Conservation (phyloP, 2,113 vertebrate genomes). For the Thalassarche chlororhynchos region DNA sequence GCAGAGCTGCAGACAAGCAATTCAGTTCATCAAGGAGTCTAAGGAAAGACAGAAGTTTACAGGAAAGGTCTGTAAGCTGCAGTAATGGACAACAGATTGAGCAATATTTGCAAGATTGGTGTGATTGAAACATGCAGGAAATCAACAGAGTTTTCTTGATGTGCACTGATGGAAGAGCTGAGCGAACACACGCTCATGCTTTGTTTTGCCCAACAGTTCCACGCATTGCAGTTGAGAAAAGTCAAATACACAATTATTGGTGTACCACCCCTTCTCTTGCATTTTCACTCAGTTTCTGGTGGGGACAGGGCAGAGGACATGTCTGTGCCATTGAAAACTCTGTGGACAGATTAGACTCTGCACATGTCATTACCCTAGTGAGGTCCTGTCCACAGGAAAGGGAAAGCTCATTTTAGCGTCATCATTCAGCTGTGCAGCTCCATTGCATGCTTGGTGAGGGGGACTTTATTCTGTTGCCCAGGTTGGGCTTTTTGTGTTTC, state of each 20-base stretch:
- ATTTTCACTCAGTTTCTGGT: background rate
- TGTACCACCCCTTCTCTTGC: background rate
- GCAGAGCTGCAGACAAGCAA: background rate
- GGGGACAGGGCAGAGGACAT: background rate
- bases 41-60: background rate
- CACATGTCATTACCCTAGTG: background rate
- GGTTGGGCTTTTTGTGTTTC: background rate
- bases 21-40: background rate
- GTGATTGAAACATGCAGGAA: background rate
- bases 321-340: background rate
- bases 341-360: background rate
- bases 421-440: background rate
- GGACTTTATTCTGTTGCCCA: background rate
- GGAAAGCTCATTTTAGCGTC: background rate
- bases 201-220: background rate
- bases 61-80: background rate
- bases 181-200: rapidly evolving
- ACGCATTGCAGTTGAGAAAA: background rate
- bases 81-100: background rate
- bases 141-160: background rate
- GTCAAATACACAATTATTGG: background rate
- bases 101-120: background rate
- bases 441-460: background rate
- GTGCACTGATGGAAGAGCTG: background rate
- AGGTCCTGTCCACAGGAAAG: background rate